Base-by-base conservation (phyloP, 1,140 invertebrate species). In the Battus philenor region DNA sequence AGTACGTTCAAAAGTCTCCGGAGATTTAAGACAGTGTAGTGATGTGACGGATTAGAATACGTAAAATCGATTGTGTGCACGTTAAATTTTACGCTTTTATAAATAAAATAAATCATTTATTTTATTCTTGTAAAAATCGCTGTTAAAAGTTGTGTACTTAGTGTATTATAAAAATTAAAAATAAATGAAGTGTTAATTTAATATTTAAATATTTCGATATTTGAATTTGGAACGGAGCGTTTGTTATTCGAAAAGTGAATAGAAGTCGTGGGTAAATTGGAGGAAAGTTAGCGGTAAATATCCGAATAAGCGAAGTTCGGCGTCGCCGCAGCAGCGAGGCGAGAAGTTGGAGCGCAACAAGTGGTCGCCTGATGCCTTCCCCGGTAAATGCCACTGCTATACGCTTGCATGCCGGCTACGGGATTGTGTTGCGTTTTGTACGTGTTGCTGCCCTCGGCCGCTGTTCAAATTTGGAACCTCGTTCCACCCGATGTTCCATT, bases 321-420 rank as follows among this genome's bases (percentile, higher is more conserved):
- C 59, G 59, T 53, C 64, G 54, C 49, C 52, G 56, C 55, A 44
- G 49, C 9, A 10, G 18, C 18, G 61, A 59, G 62, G 56, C 58
- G 61, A 59, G 62, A 67, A 73, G 68, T 77, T 75, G 64, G 66
- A 31, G 11, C 57, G 73, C 80, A 84, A 84, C 80, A 84, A 80
- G 80, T 84, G 75, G 68, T 54, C 68, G 70, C 41, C 76, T 68
- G 73, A 84, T 84, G 80, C 67, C 57, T 68, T 72, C 59, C 62
- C 68, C 68, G 80, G 80, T 84, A 84, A 84, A 66, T 77, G 70
- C 50, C 64, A 77, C 55, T 83, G 72, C 79, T 75, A 71, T 63
- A 72, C 59, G 60, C 76, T 79, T 79, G 77, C 79, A 83, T 81
- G 76, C 67, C 65, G 60, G 67, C 68, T 76, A 44, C 66, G 58